Conservation (phyloP, 2,888 invertebrate species). For the Lymantria monacha region DNA sequence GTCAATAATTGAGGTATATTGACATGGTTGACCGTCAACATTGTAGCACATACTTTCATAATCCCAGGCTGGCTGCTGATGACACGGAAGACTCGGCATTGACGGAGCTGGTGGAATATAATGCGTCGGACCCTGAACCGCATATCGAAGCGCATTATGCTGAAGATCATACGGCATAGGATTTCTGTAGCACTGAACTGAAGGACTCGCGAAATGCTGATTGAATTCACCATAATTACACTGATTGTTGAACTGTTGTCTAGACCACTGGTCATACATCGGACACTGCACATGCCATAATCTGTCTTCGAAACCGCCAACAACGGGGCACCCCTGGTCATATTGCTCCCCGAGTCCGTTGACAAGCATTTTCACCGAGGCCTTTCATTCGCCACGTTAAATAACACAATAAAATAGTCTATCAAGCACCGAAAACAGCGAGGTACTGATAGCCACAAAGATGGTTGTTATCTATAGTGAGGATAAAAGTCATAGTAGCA, state of each 20-base stretch:
- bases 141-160: slow-evolving; percentile 40
- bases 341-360: slow-evolving; percentile 46
- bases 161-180: slow-evolving; percentile 40
- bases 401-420: slow-evolving; percentile 57
- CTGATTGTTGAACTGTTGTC: slow-evolving; percentile 40
- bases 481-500: slow-evolving; percentile 67
- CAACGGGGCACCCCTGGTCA: slow-evolving; percentile 53
- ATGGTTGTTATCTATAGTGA: slow-evolving; percentile 67
- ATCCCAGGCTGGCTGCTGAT: slow-evolving; percentile 78
- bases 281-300: slow-evolving; percentile 65
- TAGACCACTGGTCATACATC: slow-evolving; percentile 55
- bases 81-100: slow-evolving; percentile 73
- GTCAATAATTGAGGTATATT: slow-evolving; percentile 85
- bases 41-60: slow-evolving; percentile 86
- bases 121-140: slow-evolving; percentile 35
- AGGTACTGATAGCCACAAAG: slow-evolving; percentile 73
- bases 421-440: slow-evolving; percentile 70
- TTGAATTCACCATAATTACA: slow-evolving; percentile 47
- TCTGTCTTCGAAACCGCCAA: slow-evolving; percentile 49
- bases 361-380: slow-evolving; percentile 57
- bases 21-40: slow-evolving; percentile 85
- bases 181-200: slow-evolving; percentile 56
- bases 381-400: slow-evolving; percentile 28
- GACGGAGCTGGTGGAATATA: slow-evolving; percentile 42
- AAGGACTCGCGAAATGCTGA: slow-evolving; percentile 39